Percentiles rank a stretch among this genome's conserved stretches.
Evolutionary conservation across 2,113 vertebrate genomes (phyloP).

Genomic region (Lanius collurio): DNA sequence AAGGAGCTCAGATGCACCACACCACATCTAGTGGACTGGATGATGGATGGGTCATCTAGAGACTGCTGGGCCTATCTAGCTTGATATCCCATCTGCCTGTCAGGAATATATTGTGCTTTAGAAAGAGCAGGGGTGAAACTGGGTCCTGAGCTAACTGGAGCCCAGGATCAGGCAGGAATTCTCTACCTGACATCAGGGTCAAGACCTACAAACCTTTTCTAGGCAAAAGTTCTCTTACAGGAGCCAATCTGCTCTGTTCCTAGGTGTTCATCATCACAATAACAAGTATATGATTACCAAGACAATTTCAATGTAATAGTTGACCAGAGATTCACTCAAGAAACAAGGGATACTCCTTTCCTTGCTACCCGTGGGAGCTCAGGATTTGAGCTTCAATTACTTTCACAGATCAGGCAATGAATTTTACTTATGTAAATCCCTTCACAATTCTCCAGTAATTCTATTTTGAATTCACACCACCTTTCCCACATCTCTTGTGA

Average conservation of each 20-base stretch:
- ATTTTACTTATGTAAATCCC: conserved; percentile 39
- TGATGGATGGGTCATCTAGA: not conserved
- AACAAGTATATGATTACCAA: not conserved
- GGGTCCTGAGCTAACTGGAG: not conserved
- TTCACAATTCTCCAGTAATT: conserved; percentile 4
- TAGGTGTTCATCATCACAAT: not conserved
- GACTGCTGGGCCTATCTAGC: not conserved
- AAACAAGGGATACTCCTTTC: conserved; percentile 20
- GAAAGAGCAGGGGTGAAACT: not conserved
- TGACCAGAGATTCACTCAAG: not conserved
- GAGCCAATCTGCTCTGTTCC: not conserved
- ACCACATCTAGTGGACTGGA: too few species aligned
- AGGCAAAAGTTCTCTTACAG: not conserved
- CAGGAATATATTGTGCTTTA: not conserved
- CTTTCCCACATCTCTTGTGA: not conserved
- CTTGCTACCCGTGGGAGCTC: not conserved
- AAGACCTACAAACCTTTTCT: not conserved
- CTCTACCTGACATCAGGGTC: not conserved
- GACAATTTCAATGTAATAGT: not conserved
- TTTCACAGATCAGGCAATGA: not conserved
- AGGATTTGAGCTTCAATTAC: conserved; percentile 25
- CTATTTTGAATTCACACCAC: conserved; percentile 1
- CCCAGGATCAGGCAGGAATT: not conserved
- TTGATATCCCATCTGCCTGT: not conserved
- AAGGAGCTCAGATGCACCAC: not conserved